A percentile compares a stretch with the other conserved stretches of the same genome.
Evolutionary conservation across 2,797 vertebrate genomes (phyloP).

Genomic region (Gymnoscopelus braueri): DNA sequence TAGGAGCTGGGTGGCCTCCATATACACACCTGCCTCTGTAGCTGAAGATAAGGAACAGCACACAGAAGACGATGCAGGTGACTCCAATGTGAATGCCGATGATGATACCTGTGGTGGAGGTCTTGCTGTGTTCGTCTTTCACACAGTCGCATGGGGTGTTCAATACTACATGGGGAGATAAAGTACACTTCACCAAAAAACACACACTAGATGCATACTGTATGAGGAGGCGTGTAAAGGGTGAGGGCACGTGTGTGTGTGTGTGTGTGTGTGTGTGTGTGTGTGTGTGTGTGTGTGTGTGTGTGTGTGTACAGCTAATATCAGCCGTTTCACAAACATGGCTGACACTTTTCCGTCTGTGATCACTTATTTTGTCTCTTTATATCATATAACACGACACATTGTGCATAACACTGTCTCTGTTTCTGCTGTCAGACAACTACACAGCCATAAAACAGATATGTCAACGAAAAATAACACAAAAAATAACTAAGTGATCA

Average conservation of each 20-base stretch:
- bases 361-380: no score
- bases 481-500: no score
- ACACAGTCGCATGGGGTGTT: slow-evolving; percentile 91
- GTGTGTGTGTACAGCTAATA: not conserved
- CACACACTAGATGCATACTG: slow-evolving; percentile 19
- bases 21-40: slow-evolving; percentile 91
- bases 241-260: not conserved
- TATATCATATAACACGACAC: no score
- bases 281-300: slow-evolving; percentile 1
- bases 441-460: no score
- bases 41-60: slow-evolving; percentile 96
- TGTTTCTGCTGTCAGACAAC: no score
- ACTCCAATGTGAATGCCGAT: slow-evolving; percentile 97
- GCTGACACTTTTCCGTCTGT: no score
- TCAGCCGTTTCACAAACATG: not conserved
- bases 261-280: slow-evolving; percentile 4
- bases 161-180: slow-evolving; percentile 80
- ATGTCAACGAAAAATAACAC: no score
- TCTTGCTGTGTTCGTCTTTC: slow-evolving; percentile 90
- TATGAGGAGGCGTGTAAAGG: not conserved
- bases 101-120: slow-evolving; percentile 93
- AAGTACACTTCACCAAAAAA: slow-evolving; percentile 26
- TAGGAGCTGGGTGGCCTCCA: not conserved
- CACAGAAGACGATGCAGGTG: slow-evolving; percentile 98
- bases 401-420: no score